Evolutionary conservation across 2,888 invertebrate species (phyloP).

Genomic region (Caenorhabditis zanzibari): DNA sequence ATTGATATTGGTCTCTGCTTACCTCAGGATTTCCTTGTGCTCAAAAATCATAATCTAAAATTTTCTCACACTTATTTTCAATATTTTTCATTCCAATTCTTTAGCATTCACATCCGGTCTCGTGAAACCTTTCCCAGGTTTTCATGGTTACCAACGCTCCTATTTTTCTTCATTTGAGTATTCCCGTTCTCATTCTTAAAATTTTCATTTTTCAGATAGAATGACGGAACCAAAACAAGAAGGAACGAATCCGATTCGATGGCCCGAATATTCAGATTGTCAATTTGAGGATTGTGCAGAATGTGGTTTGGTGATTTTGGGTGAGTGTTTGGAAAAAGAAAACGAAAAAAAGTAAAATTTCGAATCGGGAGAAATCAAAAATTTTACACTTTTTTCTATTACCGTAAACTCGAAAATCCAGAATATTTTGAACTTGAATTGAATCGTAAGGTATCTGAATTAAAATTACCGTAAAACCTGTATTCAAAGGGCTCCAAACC

Average conservation of each 20-base stretch:
- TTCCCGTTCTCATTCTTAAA: background rate
- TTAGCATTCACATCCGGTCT: slow-evolving; percentile 4
- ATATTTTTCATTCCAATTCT: background rate
- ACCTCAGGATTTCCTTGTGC: background rate
- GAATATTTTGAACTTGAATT: too few species aligned
- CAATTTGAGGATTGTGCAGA: slow-evolving; percentile 65
- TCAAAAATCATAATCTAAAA: background rate
- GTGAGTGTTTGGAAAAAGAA: slow-evolving; percentile 12
- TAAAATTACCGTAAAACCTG: too few species aligned
- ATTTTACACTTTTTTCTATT: too few species aligned
- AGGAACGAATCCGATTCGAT: slow-evolving; percentile 62
- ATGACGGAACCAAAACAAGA: slow-evolving; percentile 39
- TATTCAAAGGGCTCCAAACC: too few species aligned
- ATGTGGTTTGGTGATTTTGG: slow-evolving; percentile 57
- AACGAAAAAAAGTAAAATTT: too few species aligned
- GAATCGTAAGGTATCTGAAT: too few species aligned
- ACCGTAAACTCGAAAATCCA: too few species aligned
- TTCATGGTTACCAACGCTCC: slow-evolving; percentile 11
- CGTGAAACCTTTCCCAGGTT: slow-evolving; percentile 1
- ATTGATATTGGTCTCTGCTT: too few species aligned
- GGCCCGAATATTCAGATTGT: slow-evolving; percentile 66
- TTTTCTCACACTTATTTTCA: slow-evolving; percentile 20
- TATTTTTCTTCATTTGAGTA: background rate
- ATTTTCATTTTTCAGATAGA: slow-evolving; percentile 26
- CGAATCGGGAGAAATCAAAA: too few species aligned